Evolutionary conservation across 2,888 invertebrate genomes (phyloP).

Genomic region (Galeopsomyia nigrocyanea): DNA sequence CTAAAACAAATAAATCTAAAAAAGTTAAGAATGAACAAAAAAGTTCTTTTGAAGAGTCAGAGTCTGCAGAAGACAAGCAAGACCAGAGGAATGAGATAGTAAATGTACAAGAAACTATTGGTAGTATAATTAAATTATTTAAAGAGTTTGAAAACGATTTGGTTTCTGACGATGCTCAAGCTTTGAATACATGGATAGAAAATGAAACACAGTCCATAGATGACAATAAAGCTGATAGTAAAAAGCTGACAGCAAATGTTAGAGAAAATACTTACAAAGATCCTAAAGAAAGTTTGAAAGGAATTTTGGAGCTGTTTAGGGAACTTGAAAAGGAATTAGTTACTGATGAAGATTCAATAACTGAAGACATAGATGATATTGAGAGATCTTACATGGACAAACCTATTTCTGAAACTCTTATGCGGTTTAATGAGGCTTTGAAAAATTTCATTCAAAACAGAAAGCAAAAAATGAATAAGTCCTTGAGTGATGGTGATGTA

Average conservation of each 20-base stretch:
- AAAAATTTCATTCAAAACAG: constrained; percentile 60
- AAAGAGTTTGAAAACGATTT: constrained; percentile 65
- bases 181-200: constrained; percentile 48
- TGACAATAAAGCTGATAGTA: not conserved
- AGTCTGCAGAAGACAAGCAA: constrained; percentile 14
- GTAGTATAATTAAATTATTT: constrained; percentile 65
- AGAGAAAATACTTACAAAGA: constrained; percentile 52
- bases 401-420: constrained; percentile 62
- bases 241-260: constrained; percentile 43
- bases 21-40: constrained; percentile 26
- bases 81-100: constrained; percentile 48
- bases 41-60: not conserved
- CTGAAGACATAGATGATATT: constrained; percentile 57
- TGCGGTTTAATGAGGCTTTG: constrained; percentile 62
- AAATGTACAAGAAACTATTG: constrained; percentile 62
- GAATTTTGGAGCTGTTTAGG: constrained; percentile 64
- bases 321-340: constrained; percentile 61
- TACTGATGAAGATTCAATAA: constrained; percentile 59
- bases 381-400: constrained; percentile 58
- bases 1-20: constrained; percentile 56
- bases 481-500: constrained; percentile 38
- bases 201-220: constrained; percentile 42
- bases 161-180: constrained; percentile 53
- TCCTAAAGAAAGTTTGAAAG: constrained; percentile 61
- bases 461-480: constrained; percentile 50